phyloP scores from a whole-genome alignment of 2,888 invertebrate species.

The Trissonchulus sp. region DNA sequence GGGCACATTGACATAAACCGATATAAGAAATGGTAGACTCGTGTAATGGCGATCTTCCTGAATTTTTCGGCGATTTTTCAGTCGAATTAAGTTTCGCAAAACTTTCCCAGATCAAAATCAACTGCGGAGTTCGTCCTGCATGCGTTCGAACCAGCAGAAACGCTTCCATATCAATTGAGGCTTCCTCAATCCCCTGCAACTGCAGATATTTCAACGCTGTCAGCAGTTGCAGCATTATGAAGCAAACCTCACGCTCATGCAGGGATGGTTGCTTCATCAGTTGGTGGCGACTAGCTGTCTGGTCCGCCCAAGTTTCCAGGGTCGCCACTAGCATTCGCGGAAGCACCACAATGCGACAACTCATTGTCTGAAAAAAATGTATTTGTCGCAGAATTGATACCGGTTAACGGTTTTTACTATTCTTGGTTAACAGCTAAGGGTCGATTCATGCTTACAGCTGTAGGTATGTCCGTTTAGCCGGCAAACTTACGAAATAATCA shows the following conservation, averaged over 20 bases:
- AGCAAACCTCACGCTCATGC: slow-evolving; percentile 62
- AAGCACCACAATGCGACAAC: background rate
- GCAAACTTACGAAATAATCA: too few species aligned
- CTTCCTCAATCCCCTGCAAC: slow-evolving; percentile 73
- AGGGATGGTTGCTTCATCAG: slow-evolving; percentile 55
- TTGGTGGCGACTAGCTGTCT: background rate
- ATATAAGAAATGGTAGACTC: slow-evolving; percentile 54
- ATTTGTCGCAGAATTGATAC: too few species aligned
- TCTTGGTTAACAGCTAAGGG: too few species aligned
- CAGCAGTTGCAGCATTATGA: slow-evolving; percentile 71
- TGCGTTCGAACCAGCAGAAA: slow-evolving; percentile 61
- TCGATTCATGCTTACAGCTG: too few species aligned
- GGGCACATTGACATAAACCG: slow-evolving; percentile 71
- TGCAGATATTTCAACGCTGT: slow-evolving; percentile 74
- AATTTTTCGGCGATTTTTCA: too few species aligned
- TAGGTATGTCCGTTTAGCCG: too few species aligned
- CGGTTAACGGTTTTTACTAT: too few species aligned
- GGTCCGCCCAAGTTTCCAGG: slow-evolving; percentile 26
- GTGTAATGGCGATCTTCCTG: too few species aligned
- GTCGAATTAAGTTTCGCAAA: background rate
- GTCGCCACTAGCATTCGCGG: slow-evolving; percentile 16
- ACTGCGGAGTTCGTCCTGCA: slow-evolving; percentile 26
- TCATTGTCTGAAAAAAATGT: background rate
- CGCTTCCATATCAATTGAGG: slow-evolving; percentile 65
- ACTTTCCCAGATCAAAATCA: slow-evolving; percentile 19